Conservation (phyloP, 2,888 invertebrate genomes). For the Mactromeris polynyma region DNA sequence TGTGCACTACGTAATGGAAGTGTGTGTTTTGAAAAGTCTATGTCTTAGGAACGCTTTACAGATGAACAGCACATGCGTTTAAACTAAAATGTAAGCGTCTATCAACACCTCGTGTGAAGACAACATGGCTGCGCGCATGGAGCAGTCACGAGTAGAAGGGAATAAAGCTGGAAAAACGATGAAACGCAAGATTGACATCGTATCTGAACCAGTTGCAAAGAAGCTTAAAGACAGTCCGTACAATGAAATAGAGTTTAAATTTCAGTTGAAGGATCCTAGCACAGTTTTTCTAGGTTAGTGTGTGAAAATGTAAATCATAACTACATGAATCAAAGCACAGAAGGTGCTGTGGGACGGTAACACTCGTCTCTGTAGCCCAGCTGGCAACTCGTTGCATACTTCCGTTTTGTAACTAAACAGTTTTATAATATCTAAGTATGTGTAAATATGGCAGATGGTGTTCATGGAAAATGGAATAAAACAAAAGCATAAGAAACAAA, state of each 20-base stretch:
- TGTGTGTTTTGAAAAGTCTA: slow-evolving; percentile 47
- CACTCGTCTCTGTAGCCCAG: too few species aligned
- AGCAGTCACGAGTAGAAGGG: slow-evolving; percentile 4
- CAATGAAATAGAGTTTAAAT: slow-evolving; percentile 76
- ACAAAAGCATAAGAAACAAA: too few species aligned
- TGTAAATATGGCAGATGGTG: too few species aligned
- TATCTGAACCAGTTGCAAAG: slow-evolving; percentile 24
- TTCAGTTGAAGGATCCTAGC: slow-evolving; percentile 70
- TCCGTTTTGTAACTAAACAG: too few species aligned
- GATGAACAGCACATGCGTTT: neutral
- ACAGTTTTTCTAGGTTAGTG: slow-evolving; percentile 25
- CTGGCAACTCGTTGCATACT: too few species aligned
- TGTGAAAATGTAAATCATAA: neutral
- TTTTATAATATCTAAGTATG: too few species aligned
- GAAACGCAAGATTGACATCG: slow-evolving; percentile 23
- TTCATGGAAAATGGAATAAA: too few species aligned
- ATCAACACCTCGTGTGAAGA: slow-evolving; percentile 32
- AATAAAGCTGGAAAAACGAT: neutral
- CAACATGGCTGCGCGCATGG: slow-evolving; percentile 50
- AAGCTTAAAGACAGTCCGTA: slow-evolving; percentile 57
- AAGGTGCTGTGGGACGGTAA: too few species aligned
- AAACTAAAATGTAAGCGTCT: neutral
- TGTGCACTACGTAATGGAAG: slow-evolving; percentile 28
- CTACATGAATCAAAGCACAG: too few species aligned
- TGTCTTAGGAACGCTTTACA: neutral